These are phyloP conservation scores for Smittia sp. DNA, from an alignment of 2,888 invertebrate species.

Conservation along the genomic window DNA sequence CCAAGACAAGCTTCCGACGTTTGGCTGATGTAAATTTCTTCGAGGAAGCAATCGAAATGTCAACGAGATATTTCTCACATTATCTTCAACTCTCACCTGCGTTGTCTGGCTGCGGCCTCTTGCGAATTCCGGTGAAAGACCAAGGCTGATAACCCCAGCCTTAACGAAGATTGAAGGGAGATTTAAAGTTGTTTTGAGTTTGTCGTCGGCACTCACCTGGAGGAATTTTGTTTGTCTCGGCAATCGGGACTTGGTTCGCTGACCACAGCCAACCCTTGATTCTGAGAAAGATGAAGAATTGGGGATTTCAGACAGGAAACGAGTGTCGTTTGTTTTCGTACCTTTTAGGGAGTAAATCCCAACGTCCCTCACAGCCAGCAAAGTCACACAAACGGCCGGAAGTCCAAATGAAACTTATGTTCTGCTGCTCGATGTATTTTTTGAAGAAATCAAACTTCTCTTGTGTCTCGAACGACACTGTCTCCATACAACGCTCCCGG, in stretches of 20 bases:
- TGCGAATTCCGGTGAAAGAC: constrained; percentile 3
- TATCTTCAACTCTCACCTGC: background rate
- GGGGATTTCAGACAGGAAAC: no score
- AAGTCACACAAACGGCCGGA: constrained; percentile 23
- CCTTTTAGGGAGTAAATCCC: constrained; percentile 30
- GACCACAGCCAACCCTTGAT: constrained; percentile 29
- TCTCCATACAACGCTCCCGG: constrained; percentile 22
- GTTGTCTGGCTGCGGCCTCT: constrained; percentile 26
- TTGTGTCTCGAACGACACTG: constrained; percentile 21
- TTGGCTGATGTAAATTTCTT: constrained; percentile 19
- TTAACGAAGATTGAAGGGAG: no score
- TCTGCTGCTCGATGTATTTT: background rate
- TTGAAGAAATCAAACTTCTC: constrained; percentile 21
- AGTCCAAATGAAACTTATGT: constrained; percentile 21
- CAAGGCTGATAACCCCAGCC: constrained; percentile 20
- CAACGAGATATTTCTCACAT: background rate
- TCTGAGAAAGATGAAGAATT: background rate
- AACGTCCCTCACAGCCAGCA: constrained; percentile 21
- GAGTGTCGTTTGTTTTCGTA: no score
- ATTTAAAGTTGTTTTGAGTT: no score
- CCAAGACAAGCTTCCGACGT: constrained; percentile 8
- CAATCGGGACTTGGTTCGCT: constrained; percentile 8
- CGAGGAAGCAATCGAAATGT: background rate
- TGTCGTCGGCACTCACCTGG: no score
- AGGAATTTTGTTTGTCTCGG: constrained; percentile 16